Conservation (phyloP, 2,888 invertebrate species). For the Orgyia antiqua region DNA sequence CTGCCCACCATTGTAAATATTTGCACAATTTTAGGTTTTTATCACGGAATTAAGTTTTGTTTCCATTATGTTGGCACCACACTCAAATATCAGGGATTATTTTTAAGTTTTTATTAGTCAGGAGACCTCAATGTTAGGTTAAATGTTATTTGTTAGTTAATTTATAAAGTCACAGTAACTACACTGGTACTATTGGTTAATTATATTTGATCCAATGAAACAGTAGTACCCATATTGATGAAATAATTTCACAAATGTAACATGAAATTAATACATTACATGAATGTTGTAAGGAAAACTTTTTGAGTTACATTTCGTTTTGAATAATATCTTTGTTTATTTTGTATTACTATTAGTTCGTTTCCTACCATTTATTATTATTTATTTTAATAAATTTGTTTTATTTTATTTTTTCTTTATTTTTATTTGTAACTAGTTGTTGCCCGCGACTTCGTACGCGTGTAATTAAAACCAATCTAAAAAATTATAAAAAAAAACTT, state of each 20-base stretch:
- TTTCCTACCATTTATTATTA: conserved; percentile 43
- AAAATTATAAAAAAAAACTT: too few relatives aligned
- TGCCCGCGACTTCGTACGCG: too few relatives aligned
- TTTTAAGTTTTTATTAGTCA: conserved; percentile 25
- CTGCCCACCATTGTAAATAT: conserved; percentile 21
- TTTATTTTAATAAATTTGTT: conserved; percentile 49
- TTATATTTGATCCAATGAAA: conserved; percentile 23
- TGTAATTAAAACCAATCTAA: too few relatives aligned
- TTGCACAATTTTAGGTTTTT: conserved; percentile 16
- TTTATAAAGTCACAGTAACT: too few relatives aligned
- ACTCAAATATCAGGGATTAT: conserved; percentile 17
- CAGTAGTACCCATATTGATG: conserved; percentile 11
- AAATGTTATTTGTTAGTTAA: conserved; percentile 1
- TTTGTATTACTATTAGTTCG: conserved; percentile 49
- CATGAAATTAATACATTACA: conserved; percentile 13
- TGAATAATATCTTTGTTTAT: conserved; percentile 45
- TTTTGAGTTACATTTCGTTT: conserved; percentile 40
- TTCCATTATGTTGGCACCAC: conserved; percentile 14
- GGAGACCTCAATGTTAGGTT: conserved; percentile 16
- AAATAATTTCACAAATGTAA: conserved; percentile 7
- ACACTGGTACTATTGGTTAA: conserved; percentile 23
- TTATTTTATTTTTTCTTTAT: conserved; percentile 32
- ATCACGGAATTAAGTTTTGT: conserved; percentile 25
- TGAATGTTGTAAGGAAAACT: conserved; percentile 23
- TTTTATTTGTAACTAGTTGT: conserved; percentile 4